A percentile compares a stretch with the other conserved stretches of the same genome.
Evolutionary conservation across 2,888 invertebrate species (phyloP).

Genomic region (Nysson spinosus): DNA sequence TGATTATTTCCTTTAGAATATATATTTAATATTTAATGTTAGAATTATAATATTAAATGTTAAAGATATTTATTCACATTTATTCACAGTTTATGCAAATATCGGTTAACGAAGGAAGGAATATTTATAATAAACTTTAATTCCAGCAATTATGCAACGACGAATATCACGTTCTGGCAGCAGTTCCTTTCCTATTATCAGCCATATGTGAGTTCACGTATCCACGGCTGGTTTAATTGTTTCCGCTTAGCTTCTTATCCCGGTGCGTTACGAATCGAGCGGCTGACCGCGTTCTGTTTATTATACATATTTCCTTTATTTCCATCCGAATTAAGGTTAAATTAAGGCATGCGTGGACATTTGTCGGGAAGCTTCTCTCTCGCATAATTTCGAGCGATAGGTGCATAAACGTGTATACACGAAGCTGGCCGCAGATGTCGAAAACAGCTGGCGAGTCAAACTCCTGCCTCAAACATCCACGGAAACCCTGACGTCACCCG

Average conservation of each 20-base stretch:
- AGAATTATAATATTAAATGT: no score
- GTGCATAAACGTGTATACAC: slow-evolving; percentile 25
- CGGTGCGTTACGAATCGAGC: slow-evolving; percentile 18
- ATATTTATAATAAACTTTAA: no score
- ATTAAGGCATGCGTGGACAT: slow-evolving; percentile 47
- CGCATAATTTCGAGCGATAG: slow-evolving; percentile 59
- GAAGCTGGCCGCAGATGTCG: slow-evolving; percentile 63
- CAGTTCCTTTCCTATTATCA: slow-evolving; percentile 24
- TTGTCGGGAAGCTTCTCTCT: slow-evolving; percentile 48
- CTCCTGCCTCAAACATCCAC: slow-evolving; percentile 31
- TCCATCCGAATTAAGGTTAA: no score
- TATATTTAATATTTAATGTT: no score
- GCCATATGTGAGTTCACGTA: slow-evolving; percentile 41
- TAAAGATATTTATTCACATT: no score
- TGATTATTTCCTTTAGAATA: no score
- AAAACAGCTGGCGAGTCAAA: slow-evolving; percentile 63
- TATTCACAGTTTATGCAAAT: no score
- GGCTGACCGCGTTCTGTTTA: slow-evolving; percentile 6
- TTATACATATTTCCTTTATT: slow-evolving; percentile 7
- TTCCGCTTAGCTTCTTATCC: slow-evolving; percentile 31
- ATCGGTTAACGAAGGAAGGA: no score
- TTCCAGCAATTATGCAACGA: no score
- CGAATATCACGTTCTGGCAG: no score
- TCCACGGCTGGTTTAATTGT: slow-evolving; percentile 44
- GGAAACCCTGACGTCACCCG: slow-evolving; percentile 60